Evolutionary conservation across 2,888 invertebrate species (phyloP).

Genomic region (Hartigia nigra): DNA sequence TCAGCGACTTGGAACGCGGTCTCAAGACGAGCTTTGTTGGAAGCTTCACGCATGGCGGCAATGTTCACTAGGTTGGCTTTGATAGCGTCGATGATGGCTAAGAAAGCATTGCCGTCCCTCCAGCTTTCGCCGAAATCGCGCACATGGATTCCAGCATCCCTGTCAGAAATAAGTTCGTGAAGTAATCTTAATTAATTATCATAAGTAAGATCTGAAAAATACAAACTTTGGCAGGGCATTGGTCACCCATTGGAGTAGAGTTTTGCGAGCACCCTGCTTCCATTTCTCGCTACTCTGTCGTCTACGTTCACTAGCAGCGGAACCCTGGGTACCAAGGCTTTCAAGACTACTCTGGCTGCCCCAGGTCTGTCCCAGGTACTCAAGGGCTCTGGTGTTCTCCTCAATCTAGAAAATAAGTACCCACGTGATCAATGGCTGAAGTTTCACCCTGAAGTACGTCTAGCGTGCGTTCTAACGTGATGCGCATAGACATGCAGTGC

Average conservation of each 20-base stretch:
- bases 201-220: not conserved
- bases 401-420: slow-evolving; percentile 78
- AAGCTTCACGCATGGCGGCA: slow-evolving; percentile 80
- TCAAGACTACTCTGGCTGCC: slow-evolving; percentile 87
- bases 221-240: slow-evolving; percentile 86
- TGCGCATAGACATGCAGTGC: slow-evolving; percentile 23
- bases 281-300: slow-evolving; percentile 75
- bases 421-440: not conserved
- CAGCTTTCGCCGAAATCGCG: slow-evolving; percentile 95
- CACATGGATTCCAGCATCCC: slow-evolving; percentile 88
- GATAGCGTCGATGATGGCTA: slow-evolving; percentile 94
- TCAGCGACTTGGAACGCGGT: slow-evolving; percentile 95
- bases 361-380: slow-evolving; percentile 84
- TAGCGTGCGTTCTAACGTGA: slow-evolving; percentile 41
- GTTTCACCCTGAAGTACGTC: slow-evolving; percentile 15
- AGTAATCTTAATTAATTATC: slow-evolving; percentile 22
- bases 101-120: slow-evolving; percentile 95
- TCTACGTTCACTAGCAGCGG: slow-evolving; percentile 68
- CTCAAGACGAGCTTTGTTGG: slow-evolving; percentile 86
- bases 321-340: slow-evolving; percentile 79
- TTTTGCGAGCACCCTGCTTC: slow-evolving; percentile 92
- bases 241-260: slow-evolving; percentile 93
- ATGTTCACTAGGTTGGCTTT: slow-evolving; percentile 92
- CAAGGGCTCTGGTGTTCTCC: slow-evolving; percentile 90
- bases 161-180: slow-evolving; percentile 60